Evolutionary conservation across 2,797 vertebrate species (phyloP), one percentile per base, ranked within the genome.

Genomic region (Perodicticus potto): DNA sequence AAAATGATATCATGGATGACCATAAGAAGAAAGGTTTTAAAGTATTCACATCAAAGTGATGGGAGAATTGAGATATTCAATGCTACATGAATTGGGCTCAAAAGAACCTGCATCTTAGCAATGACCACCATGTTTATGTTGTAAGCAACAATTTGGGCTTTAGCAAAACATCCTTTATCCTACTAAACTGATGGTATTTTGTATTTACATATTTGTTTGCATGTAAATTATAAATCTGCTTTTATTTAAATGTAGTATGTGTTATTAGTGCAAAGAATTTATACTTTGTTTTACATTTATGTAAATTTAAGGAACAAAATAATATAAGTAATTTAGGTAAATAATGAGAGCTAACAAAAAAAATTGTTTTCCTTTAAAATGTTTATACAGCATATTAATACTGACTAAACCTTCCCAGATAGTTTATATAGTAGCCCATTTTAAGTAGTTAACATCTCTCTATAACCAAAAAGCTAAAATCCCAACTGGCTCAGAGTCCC

Each of bases 241-340:
- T 85, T 72, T 72, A 72, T 77, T 96, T 95, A 70, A 89, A 96
- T 83, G 16, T 57, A 65, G 12, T 37, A 11, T 59, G 7, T 27
- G 3, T 80, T 77, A 72, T 57, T 73, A 93, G 53, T 57, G n/a
- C 25, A 92, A 89, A 13, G 34, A 91, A 94, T 77, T 81, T 81
- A 76, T 65, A 69, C 14, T 61, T 57, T 85, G 6, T 49, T 91
- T 84, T 78, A 83, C 16, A 34, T 65, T 65, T 43, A 87, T n/a
- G 43, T 78, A 89, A 93, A 94, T 85, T 85, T 78, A 78, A 78
- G 40, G 20, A 93, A 76, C 14, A 93, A 80, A 61, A 86, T 74
- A 93, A 92, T 43, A 69, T 1, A 91, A 59, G 80, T 86, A 93
- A 93, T 80, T 70, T 81, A 95, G 7, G 9, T n/a, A 72, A 8